A percentile compares a stretch with the other conserved stretches of the same genome.
Conservation (phyloP, 1,140 invertebrate genomes). For the Hypothenemus hampei region DNA sequence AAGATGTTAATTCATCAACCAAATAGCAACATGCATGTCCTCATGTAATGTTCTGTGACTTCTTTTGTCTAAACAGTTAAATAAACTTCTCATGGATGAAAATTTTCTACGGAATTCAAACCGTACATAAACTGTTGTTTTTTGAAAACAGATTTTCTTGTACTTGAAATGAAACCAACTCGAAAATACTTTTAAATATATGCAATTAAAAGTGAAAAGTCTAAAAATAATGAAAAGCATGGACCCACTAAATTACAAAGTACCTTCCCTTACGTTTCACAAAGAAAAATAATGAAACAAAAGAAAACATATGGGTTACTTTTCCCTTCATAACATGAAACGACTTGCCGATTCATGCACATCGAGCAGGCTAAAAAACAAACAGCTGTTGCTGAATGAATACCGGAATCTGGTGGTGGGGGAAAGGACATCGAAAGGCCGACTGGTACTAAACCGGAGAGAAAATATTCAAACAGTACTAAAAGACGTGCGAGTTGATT, state of each 20-base stretch:
- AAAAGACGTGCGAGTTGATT: constrained; percentile 9
- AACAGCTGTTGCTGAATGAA: constrained; percentile 41
- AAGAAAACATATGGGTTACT: not conserved
- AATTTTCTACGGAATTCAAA: too few relatives aligned
- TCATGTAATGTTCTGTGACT: too few relatives aligned
- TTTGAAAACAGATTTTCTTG: too few relatives aligned
- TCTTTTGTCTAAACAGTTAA: too few relatives aligned
- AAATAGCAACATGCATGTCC: too few relatives aligned
- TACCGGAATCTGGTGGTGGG: constrained; percentile 28
- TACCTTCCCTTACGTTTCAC: not conserved
- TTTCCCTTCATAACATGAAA: not conserved
- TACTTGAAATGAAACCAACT: not conserved
- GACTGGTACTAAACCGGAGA: constrained; percentile 18
- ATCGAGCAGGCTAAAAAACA: constrained; percentile 1
- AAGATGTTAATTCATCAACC: too few relatives aligned
- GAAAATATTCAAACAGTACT: constrained; percentile 30
- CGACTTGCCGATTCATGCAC: constrained; percentile 18
- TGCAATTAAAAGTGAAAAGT: not conserved
- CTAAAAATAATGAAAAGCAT: not conserved
- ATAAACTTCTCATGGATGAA: too few relatives aligned
- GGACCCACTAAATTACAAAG: not conserved
- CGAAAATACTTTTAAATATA: not conserved
- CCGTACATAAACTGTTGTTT: too few relatives aligned
- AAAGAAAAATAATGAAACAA: not conserved
- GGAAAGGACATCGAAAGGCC: constrained; percentile 42